Evolutionary conservation across 2,888 invertebrate genomes (phyloP).

Genomic region (Drosophila kokeensis): DNA sequence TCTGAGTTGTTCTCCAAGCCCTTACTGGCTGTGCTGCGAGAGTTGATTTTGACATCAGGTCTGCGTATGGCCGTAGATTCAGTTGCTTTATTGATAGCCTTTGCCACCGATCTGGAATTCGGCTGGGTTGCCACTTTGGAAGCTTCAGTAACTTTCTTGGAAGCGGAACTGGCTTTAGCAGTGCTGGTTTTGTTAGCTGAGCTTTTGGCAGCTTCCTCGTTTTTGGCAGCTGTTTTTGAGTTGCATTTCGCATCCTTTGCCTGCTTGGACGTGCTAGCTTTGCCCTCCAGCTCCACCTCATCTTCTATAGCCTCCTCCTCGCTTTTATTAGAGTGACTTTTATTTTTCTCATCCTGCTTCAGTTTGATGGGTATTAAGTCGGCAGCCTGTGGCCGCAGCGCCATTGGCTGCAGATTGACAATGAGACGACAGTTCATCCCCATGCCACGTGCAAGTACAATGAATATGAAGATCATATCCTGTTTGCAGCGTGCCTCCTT

Average conservation of each 20-base stretch:
- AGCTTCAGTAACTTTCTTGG: slow-evolving; percentile 16
- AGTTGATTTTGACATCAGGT: not conserved
- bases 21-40: slow-evolving; percentile 11
- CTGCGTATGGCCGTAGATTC: not conserved
- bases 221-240: slow-evolving; percentile 5
- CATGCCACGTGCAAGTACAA: slow-evolving; percentile 91
- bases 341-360: slow-evolving; percentile 63
- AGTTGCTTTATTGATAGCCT: not conserved
- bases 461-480: slow-evolving; percentile 91
- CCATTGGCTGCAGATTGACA: slow-evolving; percentile 91
- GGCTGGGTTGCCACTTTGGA: not conserved
- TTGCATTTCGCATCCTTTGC: slow-evolving; percentile 7
- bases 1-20: not conserved
- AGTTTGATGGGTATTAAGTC: slow-evolving; percentile 88
- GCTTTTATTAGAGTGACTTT: slow-evolving; percentile 31
- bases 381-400: slow-evolving; percentile 88
- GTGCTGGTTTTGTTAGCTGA: not conserved
- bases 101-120: not conserved
- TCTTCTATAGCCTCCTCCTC: slow-evolving; percentile 30
- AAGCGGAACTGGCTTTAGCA: not conserved
- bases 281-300: slow-evolving; percentile 16
- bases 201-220: slow-evolving; percentile 13
- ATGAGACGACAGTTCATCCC: slow-evolving; percentile 93
- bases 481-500: slow-evolving; percentile 88
- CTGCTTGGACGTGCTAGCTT: slow-evolving; percentile 12